A percentile compares a stretch with the other conserved stretches of the same genome.
These are phyloP conservation scores for Scelioninae gen. 1 DNA, from an alignment of 2,888 invertebrate species.

Conservation along the genomic window DNA sequence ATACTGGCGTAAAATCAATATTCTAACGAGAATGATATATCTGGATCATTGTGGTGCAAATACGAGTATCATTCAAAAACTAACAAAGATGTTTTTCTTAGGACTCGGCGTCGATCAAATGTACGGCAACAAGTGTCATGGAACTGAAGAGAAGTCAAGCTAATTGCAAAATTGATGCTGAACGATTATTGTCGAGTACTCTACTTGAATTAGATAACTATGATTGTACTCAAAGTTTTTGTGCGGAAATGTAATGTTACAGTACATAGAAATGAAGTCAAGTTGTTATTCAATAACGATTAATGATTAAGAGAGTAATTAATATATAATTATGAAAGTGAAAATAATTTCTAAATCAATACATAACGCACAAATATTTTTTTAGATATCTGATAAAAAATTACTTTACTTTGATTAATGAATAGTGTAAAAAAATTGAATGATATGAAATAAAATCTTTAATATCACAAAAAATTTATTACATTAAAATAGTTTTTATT, in stretches of 20 bases:
- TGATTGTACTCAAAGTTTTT: background rate
- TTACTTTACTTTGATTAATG: too few species aligned
- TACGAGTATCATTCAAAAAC: slow-evolving; percentile 26
- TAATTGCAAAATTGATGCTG: slow-evolving; percentile 46
- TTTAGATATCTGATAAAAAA: too few species aligned
- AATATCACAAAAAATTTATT: too few species aligned
- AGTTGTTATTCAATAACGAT: too few species aligned
- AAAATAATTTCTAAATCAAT: too few species aligned
- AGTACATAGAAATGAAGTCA: too few species aligned
- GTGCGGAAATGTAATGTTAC: background rate
- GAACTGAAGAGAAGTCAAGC: slow-evolving; percentile 28
- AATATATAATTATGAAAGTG: background rate
- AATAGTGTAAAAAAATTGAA: too few species aligned
- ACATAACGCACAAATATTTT: too few species aligned
- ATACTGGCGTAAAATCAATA: slow-evolving; percentile 54
- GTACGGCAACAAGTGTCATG: slow-evolving; percentile 20
- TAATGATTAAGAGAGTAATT: background rate
- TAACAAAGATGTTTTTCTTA: slow-evolving; percentile 37
- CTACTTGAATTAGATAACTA: slow-evolving; percentile 14
- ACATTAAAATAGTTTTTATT: too few species aligned
- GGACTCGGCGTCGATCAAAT: slow-evolving; percentile 17
- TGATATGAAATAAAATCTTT: too few species aligned
- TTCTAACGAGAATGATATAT: slow-evolving; percentile 47
- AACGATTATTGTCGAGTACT: slow-evolving; percentile 6
- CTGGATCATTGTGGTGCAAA: slow-evolving; percentile 39